These are phyloP conservation scores for Epinephelus coioides DNA, from an alignment of 2,797 vertebrate genomes.

Conservation along the genomic window DNA sequence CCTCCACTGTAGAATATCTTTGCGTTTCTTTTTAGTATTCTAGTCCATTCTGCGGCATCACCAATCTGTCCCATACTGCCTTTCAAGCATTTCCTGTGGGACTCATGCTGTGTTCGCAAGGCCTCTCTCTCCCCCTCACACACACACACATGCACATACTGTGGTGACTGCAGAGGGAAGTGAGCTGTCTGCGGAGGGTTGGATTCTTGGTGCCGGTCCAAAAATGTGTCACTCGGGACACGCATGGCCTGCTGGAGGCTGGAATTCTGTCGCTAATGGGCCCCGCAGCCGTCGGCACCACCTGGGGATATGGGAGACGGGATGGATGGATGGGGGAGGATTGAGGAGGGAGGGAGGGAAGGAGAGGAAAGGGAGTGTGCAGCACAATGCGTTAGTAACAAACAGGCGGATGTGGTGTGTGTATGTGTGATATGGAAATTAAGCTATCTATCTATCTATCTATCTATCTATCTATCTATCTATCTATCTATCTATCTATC, in stretches of 20 bases:
- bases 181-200: conserved; percentile 86
- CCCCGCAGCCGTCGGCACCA: conserved; percentile 87
- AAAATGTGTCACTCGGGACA: conserved; percentile 90
- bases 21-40: conserved; percentile 79
- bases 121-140: conserved; percentile 56
- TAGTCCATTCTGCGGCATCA: conserved; percentile 76
- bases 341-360: conserved; percentile 56
- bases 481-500: conserved; percentile 38
- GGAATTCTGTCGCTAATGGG: conserved; percentile 88
- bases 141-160: conserved; percentile 47
- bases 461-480: conserved; percentile 49
- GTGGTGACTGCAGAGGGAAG: conserved; percentile 80
- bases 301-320: conserved; percentile 86
- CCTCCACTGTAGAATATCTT: conserved; percentile 64
- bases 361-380: conserved; percentile 54
- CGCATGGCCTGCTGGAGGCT: conserved; percentile 89
- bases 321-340: conserved; percentile 85
- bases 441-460: conserved; percentile 50
- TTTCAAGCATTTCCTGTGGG: conserved; percentile 85
- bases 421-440: conserved; percentile 22
- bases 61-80: conserved; percentile 85
- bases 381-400: conserved; percentile 71
- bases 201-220: conserved; percentile 88
- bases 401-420: conserved; percentile 58
- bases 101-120: conserved; percentile 79